Percentiles rank a stretch among this genome's conserved stretches.
Evolutionary conservation across 2,888 invertebrate genomes (phyloP).

Genomic region (Drosophila dives): DNA sequence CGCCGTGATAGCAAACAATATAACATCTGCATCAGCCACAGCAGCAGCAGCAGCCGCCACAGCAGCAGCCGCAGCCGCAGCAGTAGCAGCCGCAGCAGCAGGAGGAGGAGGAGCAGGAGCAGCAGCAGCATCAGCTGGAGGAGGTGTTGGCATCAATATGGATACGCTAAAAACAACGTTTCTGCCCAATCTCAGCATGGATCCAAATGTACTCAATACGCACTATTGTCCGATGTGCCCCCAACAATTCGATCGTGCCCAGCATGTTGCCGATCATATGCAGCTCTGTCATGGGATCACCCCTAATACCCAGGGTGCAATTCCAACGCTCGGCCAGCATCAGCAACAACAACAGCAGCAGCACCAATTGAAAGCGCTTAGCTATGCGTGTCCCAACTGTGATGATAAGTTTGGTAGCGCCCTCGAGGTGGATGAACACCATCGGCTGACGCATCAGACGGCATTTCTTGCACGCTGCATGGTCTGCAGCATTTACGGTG

Average conservation of each 20-base stretch:
- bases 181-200: slow-evolving; percentile 84
- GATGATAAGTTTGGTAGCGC: slow-evolving; percentile 83
- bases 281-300: slow-evolving; percentile 81
- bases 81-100: slow-evolving; percentile 15
- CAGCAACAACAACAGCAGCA: slow-evolving; percentile 55
- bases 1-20: slow-evolving; percentile 66
- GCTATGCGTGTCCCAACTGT: slow-evolving; percentile 83
- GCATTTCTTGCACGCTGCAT: slow-evolving; percentile 83
- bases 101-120: slow-evolving; percentile 14
- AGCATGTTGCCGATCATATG: slow-evolving; percentile 83
- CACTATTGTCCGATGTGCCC: slow-evolving; percentile 84
- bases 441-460: slow-evolving; percentile 82
- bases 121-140: slow-evolving; percentile 14
- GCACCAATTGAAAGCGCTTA: slow-evolving; percentile 72
- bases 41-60: slow-evolving; percentile 17
- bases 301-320: slow-evolving; percentile 65
- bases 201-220: slow-evolving; percentile 72
- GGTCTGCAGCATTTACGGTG: slow-evolving; percentile 82
- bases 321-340: slow-evolving; percentile 66
- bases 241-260: slow-evolving; percentile 82
- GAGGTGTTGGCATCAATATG: slow-evolving; percentile 56
- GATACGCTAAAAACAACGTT: slow-evolving; percentile 83
- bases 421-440: slow-evolving; percentile 82
- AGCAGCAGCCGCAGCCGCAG: slow-evolving; percentile 18
- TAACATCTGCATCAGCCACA: slow-evolving; percentile 36